Evolutionary conservation across 2,113 vertebrate genomes (phyloP), one percentile per base, ranked within the genome.

Genomic region (Pristiophorus japonicus): DNA sequence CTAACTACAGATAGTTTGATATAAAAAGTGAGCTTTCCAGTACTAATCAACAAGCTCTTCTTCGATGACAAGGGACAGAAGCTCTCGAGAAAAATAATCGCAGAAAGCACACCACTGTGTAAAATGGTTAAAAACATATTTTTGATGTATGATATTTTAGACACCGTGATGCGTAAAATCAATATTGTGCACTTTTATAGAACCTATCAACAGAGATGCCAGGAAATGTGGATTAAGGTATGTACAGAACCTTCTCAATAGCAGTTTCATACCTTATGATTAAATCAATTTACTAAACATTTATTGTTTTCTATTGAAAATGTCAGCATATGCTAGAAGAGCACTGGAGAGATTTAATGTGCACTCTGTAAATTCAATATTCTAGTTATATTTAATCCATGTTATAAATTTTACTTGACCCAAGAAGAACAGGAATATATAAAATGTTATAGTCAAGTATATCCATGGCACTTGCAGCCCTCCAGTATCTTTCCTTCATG

Each of bases 281-380:
- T 92, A 63, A 63, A 92, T 92, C 88, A 92, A 63, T 92, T 22
- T 92, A n/a, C 18, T 92, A 92, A 63, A 92, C 88, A 63, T 92
- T 92, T 42, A 18, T 81, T 92, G 88, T 63, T 92, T 92, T 38
- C 18, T 14, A 91, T 59, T 91, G 55, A 63, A 91, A 90, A 62
- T 63, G 59, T 92, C 38, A 38, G 34, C 88, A 63, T 63, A 38
- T 63, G 30, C n/a, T 92, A 59, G n/a, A 92, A 63, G n/a, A 27
- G 62, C 38, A 22, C 55, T 38, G 59, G 55, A 63, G 88, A 92
- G 88, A 91, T 92, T 20, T 63, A 92, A 38, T 38, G 55, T 63
- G 20, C 34, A 63, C n/a, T n/a, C n/a, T n/a, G n/a, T n/a, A n/a
- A n/a, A n/a, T n/a, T n/a, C n/a, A n/a, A n/a, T n/a, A n/a, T 38